Base-by-base conservation (phyloP, 2,888 invertebrate species). In the Phyllotreta cruciferae region DNA sequence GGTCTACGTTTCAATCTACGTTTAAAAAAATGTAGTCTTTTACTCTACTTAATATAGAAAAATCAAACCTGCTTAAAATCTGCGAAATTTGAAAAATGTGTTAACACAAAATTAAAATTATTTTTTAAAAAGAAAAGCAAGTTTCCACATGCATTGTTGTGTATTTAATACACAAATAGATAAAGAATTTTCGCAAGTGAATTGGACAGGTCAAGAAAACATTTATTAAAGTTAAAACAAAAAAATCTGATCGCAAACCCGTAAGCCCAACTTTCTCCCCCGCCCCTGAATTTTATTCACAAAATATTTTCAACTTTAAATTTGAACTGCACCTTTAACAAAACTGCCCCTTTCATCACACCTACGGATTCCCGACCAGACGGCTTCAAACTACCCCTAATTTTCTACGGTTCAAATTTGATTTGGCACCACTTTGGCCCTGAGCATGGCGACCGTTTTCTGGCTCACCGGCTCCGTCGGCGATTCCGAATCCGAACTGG, bases 401-500 rank as follows among this genome's bases (percentile, higher is more conserved):
- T 37, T 44, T 13, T 63, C 50, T 62, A 55, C 11, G 14, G 37
- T 38, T 68, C 71, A 74, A 39, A 72, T 74, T 69, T 79, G 76
- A 64, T 76, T 79, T 73, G 81, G 81, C 74, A 82, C 80, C 60
- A 82, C 80, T 71, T 80, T 79, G 49, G 81, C 81, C 60, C 82
- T 75, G 63, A 82, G 74, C 73, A 76, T 72, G 47, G 73, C 73
- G 53, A 82, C 79, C 9, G 82, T 81, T 70, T 82, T 81, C 70
- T 82, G 82, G 63, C 80, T 81, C 10, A 82, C 80, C 1, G 84
- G 84, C 70, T 84, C 84, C 8, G 84, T 84, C 1, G 84, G 84
- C 5, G 83, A 84, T 72, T 84, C 84, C 1, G 83, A 84, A 70
- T 84, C 84, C n/a, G 83, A 83, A 70, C 83, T 83, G 34, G 79